Evolutionary conservation across 2,888 invertebrate genomes (phyloP).

Genomic region (Alitta virens): DNA sequence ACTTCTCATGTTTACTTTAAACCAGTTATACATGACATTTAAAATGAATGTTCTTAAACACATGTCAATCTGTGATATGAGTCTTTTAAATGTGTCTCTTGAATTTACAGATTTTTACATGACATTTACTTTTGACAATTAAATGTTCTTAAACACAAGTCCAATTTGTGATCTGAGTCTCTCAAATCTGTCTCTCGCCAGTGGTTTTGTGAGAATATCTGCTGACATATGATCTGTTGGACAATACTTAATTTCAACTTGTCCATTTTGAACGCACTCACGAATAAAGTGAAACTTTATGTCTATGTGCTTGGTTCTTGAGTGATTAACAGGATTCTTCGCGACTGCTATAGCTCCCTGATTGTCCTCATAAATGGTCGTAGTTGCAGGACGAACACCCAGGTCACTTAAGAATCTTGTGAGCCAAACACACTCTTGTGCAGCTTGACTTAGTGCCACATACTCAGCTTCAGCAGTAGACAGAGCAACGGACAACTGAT

Average conservation of each 20-base stretch:
- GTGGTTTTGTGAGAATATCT: constrained; percentile 4
- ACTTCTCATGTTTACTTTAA: no score
- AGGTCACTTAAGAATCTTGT: constrained; percentile 19
- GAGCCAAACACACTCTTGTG: constrained; percentile 28
- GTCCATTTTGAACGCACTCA: constrained; percentile 5
- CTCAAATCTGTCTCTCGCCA: no score
- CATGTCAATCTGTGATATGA: no score
- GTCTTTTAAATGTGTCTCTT: no score
- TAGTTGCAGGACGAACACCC: constrained; percentile 1
- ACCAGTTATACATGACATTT: no score
- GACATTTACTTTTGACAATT: no score
- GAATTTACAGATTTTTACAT: no score
- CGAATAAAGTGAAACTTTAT: constrained; percentile 25
- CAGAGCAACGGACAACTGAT: constrained; percentile 40
- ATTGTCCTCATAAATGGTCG: constrained; percentile 24
- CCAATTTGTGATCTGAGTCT: no score
- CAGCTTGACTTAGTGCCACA: constrained; percentile 34
- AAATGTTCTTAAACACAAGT: no score
- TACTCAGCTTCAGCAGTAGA: constrained; percentile 51
- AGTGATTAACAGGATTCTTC: constrained; percentile 22
- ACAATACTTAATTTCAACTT: neutral
- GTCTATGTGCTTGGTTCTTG: constrained; percentile 31
- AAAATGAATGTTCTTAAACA: no score
- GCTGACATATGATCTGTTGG: neutral
- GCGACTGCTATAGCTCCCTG: constrained; percentile 25